phyloP scores from a whole-genome alignment of 1,140 invertebrate species.

The Drosophila quadrilineata region DNA sequence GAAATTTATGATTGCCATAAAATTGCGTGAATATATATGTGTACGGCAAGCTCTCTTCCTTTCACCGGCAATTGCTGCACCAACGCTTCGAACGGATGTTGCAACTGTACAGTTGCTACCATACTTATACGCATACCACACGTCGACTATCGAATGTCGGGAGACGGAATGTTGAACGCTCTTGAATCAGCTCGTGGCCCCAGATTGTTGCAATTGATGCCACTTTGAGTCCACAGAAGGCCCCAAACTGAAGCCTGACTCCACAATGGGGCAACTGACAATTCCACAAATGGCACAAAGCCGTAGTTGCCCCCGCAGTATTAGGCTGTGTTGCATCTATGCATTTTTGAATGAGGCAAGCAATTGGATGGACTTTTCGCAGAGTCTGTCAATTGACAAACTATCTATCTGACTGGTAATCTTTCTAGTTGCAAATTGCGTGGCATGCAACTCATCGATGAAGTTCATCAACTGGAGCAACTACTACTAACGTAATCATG shows the following conservation, averaged over 20 bases:
- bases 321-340: background rate
- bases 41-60: slow-evolving; percentile 3
- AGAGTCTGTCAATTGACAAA: too few relatives aligned
- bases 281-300: slow-evolving; percentile 61
- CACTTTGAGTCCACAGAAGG: background rate
- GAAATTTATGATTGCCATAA: slow-evolving; percentile 77
- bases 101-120: slow-evolving; percentile 27
- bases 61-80: slow-evolving; percentile 2
- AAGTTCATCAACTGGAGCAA: too few relatives aligned
- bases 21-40: slow-evolving; percentile 60
- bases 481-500: too few relatives aligned
- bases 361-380: too few relatives aligned
- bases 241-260: slow-evolving; percentile 41
- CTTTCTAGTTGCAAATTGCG: too few relatives aligned
- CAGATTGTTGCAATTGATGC: slow-evolving; percentile 28
- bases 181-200: background rate
- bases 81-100: slow-evolving; percentile 17
- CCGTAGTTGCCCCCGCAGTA: slow-evolving; percentile 36
- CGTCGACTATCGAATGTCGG: too few relatives aligned
- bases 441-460: too few relatives aligned
- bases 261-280: slow-evolving; percentile 64
- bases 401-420: slow-evolving; percentile 7
- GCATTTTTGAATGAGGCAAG: slow-evolving; percentile 13
- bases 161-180: slow-evolving; percentile 11
- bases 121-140: slow-evolving; percentile 52